Evolutionary conservation across 1,140 invertebrate genomes (phyloP), one percentile per base, ranked within the genome.

Genomic region (Drosophila insularis): DNA sequence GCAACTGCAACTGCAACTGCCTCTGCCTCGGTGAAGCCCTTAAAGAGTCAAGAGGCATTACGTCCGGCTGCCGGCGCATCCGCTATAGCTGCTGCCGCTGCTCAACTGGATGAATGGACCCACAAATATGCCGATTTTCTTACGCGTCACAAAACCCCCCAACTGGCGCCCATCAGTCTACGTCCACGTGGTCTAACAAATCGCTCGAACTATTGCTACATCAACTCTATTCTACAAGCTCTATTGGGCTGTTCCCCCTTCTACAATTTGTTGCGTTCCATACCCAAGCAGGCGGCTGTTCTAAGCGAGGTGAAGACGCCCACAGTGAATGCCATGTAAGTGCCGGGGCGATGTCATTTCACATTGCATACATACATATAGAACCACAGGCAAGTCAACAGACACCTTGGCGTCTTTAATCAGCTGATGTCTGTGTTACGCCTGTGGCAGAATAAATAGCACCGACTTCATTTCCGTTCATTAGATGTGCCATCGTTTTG

Each of bases 131-230:
- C 92, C 95, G 96, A 97, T 91, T 95, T 95, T 92, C 92, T 97
- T 63, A 90, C 93, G 0, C 94, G 93, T 75, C 96, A 96, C 89
- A 94, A 94, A 79, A 93, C 97, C 78, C 95, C 97, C 78, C 95
- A 97, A 80, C 95, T 96, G 90, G 93, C 94, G 61, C 93, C 95
- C 1, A 94, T 96, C 13, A 94, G 95, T 63, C 92, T 98, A 14
- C 93, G 96, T 82, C 98, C 97, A 0, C 94, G 97, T 62, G 98
- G 98, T 8, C 93, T 99, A 13, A 96, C 95, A 39, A 99, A 99
- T 92, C 95, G 95, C 60, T 97, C 96, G 56, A 99, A 98, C 93
- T 98, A 97, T 93, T 99, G 98, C 92, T 99, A 98, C 87, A 97
- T 98, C 27, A 99, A 99, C 93, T 97, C 98, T 31, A 97, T 96